Evolutionary conservation across 2,797 vertebrate genomes (phyloP), one percentile per base, ranked within the genome.

Genomic region (Lycodopsis pacificus): DNA sequence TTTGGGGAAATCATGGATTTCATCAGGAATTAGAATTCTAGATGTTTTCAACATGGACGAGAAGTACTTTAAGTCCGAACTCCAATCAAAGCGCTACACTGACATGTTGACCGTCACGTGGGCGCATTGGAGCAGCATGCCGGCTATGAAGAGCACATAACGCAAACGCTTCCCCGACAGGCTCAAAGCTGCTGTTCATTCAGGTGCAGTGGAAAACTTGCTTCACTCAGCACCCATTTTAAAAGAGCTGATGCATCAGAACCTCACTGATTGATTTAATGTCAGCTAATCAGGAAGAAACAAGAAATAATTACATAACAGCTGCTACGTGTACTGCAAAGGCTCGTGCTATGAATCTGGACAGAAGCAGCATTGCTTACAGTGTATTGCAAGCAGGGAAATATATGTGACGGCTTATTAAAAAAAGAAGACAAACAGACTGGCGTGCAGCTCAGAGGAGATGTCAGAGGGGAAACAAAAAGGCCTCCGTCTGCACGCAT

Each of bases 81-180:
- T 56, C n/a, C 22, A 27, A n/a, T 65, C 38, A 30, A 57, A 57
- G 54, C 14, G 7, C 17, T 10, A 19, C 0, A 0, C 67, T 27
- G 38, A 48, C 59, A 12, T 38, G 71, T 57, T 57, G 42, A 46
- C 49, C 25, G 65, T 73, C 77, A 85, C 72, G 57, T 68, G 66
- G 58, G n/a, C 22, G 30, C 34, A 11, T 25, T 40, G 3, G 36
- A 73, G 34, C 73, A 51, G 5, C 53, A 14, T 19, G 48, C n/a
- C 3, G 5, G 48, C 71, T 49, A 73, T 67, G 51, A 82, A 75
- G 66, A 64, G 38, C 46, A 8, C 11, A n/a, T 42, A 61, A 38
- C 63, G 38, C 49, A 40, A 57, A 46, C 27, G 34, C 36, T 44
- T n/a, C 20, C 22, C 49, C 64, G 22, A 5, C 30, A 59, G 66